Conservation (phyloP, 2,888 invertebrate genomes). For the Lasioglossum villosulum region DNA sequence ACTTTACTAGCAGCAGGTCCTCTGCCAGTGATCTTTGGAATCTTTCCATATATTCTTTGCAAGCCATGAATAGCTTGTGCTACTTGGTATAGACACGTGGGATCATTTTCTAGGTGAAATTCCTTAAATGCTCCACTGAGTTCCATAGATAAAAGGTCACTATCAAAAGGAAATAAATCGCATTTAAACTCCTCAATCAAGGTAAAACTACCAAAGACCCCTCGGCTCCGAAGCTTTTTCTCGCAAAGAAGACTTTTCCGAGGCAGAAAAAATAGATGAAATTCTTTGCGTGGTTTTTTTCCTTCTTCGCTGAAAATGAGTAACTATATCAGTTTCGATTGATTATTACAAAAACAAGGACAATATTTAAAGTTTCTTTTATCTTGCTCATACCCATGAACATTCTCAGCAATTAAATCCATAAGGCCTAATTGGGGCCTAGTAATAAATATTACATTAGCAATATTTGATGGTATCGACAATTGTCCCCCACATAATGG, state of each 20-base stretch:
- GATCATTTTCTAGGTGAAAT: constrained; percentile 94
- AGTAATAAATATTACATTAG: constrained; percentile 95
- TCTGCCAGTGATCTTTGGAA: constrained; percentile 95
- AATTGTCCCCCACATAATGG: constrained; percentile 89
- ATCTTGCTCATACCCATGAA: constrained; percentile 85
- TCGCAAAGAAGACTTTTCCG: constrained; percentile 94
- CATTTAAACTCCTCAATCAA: constrained; percentile 94
- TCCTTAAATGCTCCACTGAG: constrained; percentile 92
- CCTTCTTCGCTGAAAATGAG: constrained; percentile 84
- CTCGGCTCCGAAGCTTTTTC: constrained; percentile 92
- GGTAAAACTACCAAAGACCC: constrained; percentile 91
- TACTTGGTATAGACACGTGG: constrained; percentile 93
- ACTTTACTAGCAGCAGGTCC: constrained; percentile 95
- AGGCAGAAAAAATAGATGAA: constrained; percentile 96
- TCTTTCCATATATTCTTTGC: constrained; percentile 95
- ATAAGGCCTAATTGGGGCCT: constrained; percentile 93
- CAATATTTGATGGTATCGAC: constrained; percentile 88
- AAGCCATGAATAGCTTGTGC: constrained; percentile 94
- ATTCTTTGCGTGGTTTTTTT: constrained; percentile 88
- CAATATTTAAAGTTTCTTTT: constrained; percentile 58
- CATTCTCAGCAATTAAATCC: constrained; percentile 93
- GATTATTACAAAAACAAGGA: not conserved
- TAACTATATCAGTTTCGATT: not conserved
- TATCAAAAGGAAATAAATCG: constrained; percentile 95
- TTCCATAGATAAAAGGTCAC: constrained; percentile 97